phyloP scores from a whole-genome alignment of 2,113 vertebrate species.

The Cyanocitta stelleri region DNA sequence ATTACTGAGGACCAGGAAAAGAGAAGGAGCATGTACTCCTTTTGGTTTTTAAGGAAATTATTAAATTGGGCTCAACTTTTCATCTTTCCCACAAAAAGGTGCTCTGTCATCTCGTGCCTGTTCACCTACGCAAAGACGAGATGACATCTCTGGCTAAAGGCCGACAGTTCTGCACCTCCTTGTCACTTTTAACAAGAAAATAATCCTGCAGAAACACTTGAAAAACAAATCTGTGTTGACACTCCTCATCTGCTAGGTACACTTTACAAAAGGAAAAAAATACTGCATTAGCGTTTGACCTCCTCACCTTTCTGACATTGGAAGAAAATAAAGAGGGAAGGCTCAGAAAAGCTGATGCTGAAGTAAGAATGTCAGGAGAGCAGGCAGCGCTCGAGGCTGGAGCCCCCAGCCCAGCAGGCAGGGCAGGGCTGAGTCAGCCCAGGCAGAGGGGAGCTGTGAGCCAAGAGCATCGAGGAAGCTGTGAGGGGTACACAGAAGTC shows the following conservation, averaged over 20 bases:
- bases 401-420: background rate
- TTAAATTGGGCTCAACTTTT: background rate
- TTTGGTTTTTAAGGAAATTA: slow-evolving; percentile 2
- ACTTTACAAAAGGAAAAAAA: slow-evolving; percentile 7
- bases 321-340: slow-evolving; percentile 9
- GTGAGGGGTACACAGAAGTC: fast-evolving
- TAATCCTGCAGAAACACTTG: slow-evolving; percentile 52
- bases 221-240: slow-evolving; percentile 62
- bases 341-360: slow-evolving; percentile 13
- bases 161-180: slow-evolving; percentile 44
- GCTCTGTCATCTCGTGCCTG: background rate
- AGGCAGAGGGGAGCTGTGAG: background rate
- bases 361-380: background rate
- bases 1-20: background rate
- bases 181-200: slow-evolving; percentile 67
- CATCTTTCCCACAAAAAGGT: slow-evolving; percentile 27
- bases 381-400: background rate
- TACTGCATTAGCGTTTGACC: slow-evolving; percentile 50
- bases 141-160: slow-evolving; percentile 53
- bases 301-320: slow-evolving; percentile 22
- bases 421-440: background rate
- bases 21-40: background rate
- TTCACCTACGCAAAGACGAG: slow-evolving; percentile 44
- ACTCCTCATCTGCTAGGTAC: slow-evolving; percentile 58
- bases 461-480: fast-evolving